Conservation (phyloP, 2,888 invertebrate species). For the Ormyrus rosae region DNA sequence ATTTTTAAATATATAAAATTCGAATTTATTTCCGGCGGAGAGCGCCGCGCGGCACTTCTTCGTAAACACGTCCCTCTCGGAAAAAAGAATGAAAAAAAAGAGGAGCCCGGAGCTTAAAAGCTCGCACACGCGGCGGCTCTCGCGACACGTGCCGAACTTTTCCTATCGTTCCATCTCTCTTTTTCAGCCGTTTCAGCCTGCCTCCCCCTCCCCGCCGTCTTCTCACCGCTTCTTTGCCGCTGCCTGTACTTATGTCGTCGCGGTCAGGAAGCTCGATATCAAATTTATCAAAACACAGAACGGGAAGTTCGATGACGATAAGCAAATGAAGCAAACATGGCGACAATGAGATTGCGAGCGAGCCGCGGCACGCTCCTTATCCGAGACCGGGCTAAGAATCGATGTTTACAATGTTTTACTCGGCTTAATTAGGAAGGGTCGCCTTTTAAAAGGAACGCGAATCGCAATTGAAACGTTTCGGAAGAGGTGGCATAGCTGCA, state of each 20-base stretch:
- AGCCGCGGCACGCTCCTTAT: not conserved
- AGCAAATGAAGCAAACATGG: slow-evolving; percentile 48
- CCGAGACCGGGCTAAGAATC: not conserved
- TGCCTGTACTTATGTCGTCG: slow-evolving; percentile 27
- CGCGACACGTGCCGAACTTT: slow-evolving; percentile 37
- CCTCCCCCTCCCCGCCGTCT: not conserved
- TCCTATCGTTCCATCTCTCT: not conserved
- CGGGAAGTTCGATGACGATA: slow-evolving; percentile 69
- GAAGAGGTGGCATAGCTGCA: too few species aligned
- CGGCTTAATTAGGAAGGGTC: too few species aligned
- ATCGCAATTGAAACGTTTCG: too few species aligned
- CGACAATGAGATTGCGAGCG: slow-evolving; percentile 9
- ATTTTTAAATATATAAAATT: slow-evolving; percentile 15
- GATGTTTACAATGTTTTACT: not conserved
- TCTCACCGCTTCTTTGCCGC: slow-evolving; percentile 10
- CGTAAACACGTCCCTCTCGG: slow-evolving; percentile 9
- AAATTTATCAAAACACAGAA: slow-evolving; percentile 70
- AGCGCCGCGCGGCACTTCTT: not conserved
- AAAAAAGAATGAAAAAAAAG: not conserved
- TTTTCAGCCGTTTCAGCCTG: not conserved
- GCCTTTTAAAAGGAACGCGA: too few species aligned
- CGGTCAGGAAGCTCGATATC: slow-evolving; percentile 69
- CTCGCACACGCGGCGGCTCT: slow-evolving; percentile 15
- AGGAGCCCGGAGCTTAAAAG: not conserved
- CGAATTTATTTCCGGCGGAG: slow-evolving; percentile 13